Conservation (phyloP, 1,140 invertebrate genomes). For the Lepidurus packardi region DNA sequence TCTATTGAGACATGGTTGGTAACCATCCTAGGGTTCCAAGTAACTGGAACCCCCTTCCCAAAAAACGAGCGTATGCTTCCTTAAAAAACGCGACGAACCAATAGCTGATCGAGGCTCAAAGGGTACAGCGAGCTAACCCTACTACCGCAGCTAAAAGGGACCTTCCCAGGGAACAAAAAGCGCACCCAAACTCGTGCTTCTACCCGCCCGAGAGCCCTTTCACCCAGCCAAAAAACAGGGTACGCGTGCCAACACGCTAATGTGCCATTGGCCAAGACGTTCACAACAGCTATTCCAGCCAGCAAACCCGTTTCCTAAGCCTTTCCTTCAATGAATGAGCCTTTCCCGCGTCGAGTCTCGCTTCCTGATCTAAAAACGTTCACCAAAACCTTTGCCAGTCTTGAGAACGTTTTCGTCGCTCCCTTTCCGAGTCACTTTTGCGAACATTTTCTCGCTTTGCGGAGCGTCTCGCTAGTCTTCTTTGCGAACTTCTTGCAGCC, state of each 20-base stretch:
- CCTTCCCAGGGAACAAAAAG: constrained; percentile 19
- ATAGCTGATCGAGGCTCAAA: constrained; percentile 5
- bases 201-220: background rate
- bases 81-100: background rate
- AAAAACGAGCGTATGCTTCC: constrained; percentile 8
- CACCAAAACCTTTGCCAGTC: background rate
- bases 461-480: background rate
- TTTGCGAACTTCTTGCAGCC: background rate
- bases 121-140: background rate
- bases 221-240: background rate
- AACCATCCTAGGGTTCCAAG: background rate
- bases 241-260: background rate
- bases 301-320: background rate
- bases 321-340: background rate
- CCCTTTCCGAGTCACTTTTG: background rate
- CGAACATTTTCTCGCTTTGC: background rate
- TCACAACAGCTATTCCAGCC: background rate
- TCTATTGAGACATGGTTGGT: constrained; percentile 1
- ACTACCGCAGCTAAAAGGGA: background rate
- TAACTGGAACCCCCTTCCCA: background rate
- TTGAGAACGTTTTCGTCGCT: background rate
- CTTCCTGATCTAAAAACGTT: background rate
- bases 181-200: constrained; percentile 8
- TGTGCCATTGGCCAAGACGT: constrained; percentile 9
- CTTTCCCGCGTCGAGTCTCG: too few relatives aligned